phyloP scores from a whole-genome alignment of 2,113 vertebrate genomes.

The Poecile atricapillus region DNA sequence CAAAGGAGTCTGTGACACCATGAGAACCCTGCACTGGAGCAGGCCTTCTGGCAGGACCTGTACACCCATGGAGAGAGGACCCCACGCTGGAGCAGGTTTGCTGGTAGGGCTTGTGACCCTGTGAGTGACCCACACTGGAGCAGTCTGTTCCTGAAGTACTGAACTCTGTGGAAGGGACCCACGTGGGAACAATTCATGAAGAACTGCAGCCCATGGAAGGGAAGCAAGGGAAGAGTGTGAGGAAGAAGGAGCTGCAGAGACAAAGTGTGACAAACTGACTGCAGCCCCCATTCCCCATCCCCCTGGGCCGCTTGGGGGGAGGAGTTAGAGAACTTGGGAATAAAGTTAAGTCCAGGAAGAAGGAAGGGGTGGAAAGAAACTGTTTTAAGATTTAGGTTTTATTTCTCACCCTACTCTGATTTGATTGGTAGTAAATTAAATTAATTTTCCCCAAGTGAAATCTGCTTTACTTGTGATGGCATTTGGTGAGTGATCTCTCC shows the following conservation, averaged over 20 bases:
- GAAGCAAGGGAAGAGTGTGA: background rate
- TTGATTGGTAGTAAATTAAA: too few species aligned
- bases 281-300: background rate
- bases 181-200: background rate
- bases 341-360: background rate
- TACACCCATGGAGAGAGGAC: background rate
- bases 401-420: background rate
- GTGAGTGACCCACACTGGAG: background rate
- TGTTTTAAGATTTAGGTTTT: background rate
- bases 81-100: background rate
- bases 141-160: background rate
- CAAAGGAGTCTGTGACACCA: too few species aligned
- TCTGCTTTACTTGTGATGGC: too few species aligned
- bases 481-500: too few species aligned
- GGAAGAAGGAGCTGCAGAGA: background rate
- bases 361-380: background rate
- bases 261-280: background rate
- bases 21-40: background rate
- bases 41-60: background rate
- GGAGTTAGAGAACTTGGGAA: background rate
- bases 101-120: background rate
- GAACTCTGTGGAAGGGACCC: too few species aligned
- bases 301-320: background rate
- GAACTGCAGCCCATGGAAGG: background rate
- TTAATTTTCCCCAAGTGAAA: too few species aligned